Evolutionary conservation across 1,140 invertebrate genomes (phyloP).

Genomic region (Cheumatopsyche charites): DNA sequence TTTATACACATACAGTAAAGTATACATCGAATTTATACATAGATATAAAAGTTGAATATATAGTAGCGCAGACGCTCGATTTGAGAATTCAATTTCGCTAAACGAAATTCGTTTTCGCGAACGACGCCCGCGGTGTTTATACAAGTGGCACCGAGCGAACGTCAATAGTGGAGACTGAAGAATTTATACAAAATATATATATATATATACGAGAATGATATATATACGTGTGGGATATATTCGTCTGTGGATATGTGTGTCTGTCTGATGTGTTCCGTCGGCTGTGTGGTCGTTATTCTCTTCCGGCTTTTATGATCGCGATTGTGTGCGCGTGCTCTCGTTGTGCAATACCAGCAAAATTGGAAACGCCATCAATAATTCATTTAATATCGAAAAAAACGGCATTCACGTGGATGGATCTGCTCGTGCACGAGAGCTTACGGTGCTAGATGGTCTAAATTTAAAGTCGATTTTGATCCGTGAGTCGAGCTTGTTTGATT

Average conservation of each 20-base stretch:
- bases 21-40: background rate
- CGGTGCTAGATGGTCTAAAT: too few species aligned
- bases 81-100: slow-evolving; percentile 49
- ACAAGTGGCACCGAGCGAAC: slow-evolving; percentile 1
- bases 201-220: background rate
- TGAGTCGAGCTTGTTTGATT: too few species aligned
- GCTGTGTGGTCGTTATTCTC: slow-evolving; percentile 6
- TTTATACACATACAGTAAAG: slow-evolving; percentile 33
- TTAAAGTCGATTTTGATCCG: too few species aligned
- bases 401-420: too few species aligned
- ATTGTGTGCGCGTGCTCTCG: slow-evolving; percentile 7
- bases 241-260: background rate
- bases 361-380: slow-evolving; percentile 35
- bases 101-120: slow-evolving; percentile 41
- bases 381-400: slow-evolving; percentile 27
- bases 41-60: too few species aligned
- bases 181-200: background rate
- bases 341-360: slow-evolving; percentile 27
- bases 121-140: slow-evolving; percentile 29
- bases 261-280: background rate
- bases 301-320: slow-evolving; percentile 35
- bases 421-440: too few species aligned
- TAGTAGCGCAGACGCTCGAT: slow-evolving; percentile 37
- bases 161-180: background rate
- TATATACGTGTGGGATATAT: slow-evolving; percentile 2